Evolutionary conservation across 2,797 vertebrate genomes (phyloP).

Genomic region (Chaetodon trifasciatus): DNA sequence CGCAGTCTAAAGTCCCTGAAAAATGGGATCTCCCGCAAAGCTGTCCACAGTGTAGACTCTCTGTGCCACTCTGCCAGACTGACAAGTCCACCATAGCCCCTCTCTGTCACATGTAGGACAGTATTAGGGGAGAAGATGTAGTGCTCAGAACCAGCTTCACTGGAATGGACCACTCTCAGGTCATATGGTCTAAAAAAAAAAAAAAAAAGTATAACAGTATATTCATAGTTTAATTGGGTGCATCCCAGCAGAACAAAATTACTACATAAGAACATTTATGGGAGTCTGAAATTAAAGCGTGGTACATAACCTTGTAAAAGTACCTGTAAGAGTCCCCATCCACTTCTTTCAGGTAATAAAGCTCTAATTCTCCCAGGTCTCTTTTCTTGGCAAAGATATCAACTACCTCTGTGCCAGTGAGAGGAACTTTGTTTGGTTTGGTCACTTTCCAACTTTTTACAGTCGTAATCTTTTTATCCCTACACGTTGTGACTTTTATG

Average conservation of each 20-base stretch:
- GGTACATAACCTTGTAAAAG: neutral
- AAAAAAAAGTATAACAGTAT: neutral
- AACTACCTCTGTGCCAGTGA: constrained; percentile 76
- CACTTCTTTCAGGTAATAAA: constrained; percentile 85
- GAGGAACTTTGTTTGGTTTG: constrained; percentile 37
- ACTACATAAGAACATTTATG: neutral
- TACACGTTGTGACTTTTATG: constrained; percentile 8
- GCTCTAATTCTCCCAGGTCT: constrained; percentile 67
- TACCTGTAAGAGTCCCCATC: constrained; percentile 84
- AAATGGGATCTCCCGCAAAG: constrained; percentile 84
- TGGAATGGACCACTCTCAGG: constrained; percentile 79
- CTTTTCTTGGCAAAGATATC: constrained; percentile 73
- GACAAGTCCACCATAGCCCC: constrained; percentile 76
- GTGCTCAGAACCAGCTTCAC: constrained; percentile 84
- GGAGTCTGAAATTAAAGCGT: neutral
- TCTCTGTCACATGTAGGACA: constrained; percentile 85
- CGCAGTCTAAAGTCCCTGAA: constrained; percentile 84
- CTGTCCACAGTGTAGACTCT: constrained; percentile 85
- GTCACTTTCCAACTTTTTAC: constrained; percentile 8
- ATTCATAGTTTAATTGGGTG: neutral
- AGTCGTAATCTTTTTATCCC: constrained; percentile 33
- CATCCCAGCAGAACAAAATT: neutral
- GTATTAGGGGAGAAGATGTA: constrained; percentile 86
- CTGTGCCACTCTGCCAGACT: constrained; percentile 86
- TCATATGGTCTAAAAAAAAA: constrained; percentile 85